Base-by-base conservation (phyloP, 2,113 vertebrate species). In the Plotosus lineatus region DNA sequence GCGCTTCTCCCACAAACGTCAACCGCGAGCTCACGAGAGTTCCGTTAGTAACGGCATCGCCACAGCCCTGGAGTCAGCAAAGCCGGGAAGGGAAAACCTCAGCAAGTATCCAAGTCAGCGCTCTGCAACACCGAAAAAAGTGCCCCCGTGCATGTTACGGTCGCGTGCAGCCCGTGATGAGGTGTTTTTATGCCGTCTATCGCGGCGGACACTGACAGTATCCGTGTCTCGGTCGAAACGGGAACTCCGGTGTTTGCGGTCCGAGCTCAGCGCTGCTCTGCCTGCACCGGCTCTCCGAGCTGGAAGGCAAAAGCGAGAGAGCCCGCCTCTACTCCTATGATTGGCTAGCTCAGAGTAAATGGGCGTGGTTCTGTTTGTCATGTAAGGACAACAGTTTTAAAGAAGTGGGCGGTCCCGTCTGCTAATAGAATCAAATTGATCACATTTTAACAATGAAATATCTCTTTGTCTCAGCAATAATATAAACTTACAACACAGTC, bases 291-390 rank as follows among this genome's bases (percentile, higher is more conserved):
- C n/a, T n/a, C n/a, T n/a, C n/a, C n/a, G n/a, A n/a, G n/a, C n/a
- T n/a, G n/a, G n/a, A n/a, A 88, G 90, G 88, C 83, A 86, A 78
- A 83, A 82, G n/a, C 71, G 61, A 72, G 80, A 38, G 71, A 50
- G 72, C 75, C 86, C 77, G 83, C 77, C 77, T 73, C 86, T 56
- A 38, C 50, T 3, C 19, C 42, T 78, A 66, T 48, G 51, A 77
- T 78, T 36, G 28, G 66, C 53, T 88, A 78, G 42, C 82, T 9
- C 17, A 33, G 28, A 15, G 40, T 14, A 14, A 28, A 65, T 69
- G 86, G 86, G 85, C 78, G 63, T 72, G 83, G 53, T 79, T 82
- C 66, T 40, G 69, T 48, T 83, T 80, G 85, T 87, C 85, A 86
- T 90, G 88, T 89, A 86, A 86, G 88, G 87, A 83, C 77, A 12